Conservation (phyloP, 2,888 invertebrate genomes). For the Sarcophaga caerulescens region DNA sequence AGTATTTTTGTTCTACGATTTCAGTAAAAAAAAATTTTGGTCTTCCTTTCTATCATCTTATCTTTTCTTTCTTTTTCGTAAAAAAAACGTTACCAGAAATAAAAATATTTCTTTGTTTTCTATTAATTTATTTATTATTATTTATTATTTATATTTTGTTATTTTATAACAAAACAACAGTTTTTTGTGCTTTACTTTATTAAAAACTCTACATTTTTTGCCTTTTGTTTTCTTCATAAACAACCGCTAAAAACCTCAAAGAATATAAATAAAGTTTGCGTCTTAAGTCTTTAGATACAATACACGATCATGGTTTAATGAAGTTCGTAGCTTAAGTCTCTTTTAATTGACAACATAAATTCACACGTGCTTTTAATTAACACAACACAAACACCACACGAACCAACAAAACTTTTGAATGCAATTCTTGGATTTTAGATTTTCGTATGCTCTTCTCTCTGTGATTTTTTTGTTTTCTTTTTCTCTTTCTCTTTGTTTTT, state of each 20-base stretch:
- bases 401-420: background rate
- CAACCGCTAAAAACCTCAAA: background rate
- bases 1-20: no score
- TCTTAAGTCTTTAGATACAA: constrained; percentile 46
- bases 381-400: background rate
- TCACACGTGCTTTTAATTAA: constrained; percentile 46
- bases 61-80: background rate
- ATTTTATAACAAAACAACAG: no score
- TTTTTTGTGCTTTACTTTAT: no score
- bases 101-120: background rate
- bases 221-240: constrained; percentile 11
- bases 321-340: constrained; percentile 59
- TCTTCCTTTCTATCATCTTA: no score
- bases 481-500: constrained; percentile 13
- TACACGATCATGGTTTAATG: background rate
- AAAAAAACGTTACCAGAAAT: background rate
- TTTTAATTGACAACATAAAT: constrained; percentile 4
- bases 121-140: no score
- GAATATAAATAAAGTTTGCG: constrained; percentile 19
- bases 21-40: no score
- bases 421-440: background rate
- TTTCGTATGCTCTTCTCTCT: background rate
- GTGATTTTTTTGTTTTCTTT: constrained; percentile 24
- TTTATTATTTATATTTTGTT: no score
- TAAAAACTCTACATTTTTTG: background rate